Base-by-base conservation (phyloP, 1,140 invertebrate species). In the Drosophila baimaii region DNA sequence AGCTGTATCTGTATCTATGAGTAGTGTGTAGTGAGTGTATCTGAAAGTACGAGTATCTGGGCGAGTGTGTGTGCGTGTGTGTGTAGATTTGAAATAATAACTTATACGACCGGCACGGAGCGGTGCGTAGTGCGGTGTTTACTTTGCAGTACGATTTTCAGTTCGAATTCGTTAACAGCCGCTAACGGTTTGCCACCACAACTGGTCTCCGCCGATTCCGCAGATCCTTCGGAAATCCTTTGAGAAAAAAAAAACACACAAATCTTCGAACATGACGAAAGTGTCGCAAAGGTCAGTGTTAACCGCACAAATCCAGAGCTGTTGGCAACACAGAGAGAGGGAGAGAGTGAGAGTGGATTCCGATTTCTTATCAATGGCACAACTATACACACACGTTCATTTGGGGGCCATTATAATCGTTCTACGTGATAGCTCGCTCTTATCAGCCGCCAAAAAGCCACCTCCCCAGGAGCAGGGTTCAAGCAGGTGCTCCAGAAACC, bases 101-200 rank as follows among this genome's bases (percentile, higher is more conserved):
- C 84, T 89, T 79, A 89, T 89, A 81, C 80, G 84, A 78, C 84
- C 77, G 84, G 55, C 70, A 73, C 65, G 49, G 39, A 25, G 52
- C 68, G 68, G 68, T 71, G 68, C 68, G 61, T 63, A 83, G 80
- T 70, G 73, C 79, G 65, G 64, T 89, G 81, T 90, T 90, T 89
- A 89, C 85, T 70, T 74, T 71, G 58, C 72, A 63, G 46, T 54
- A 54, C 51, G 61, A 64, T 74, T 74, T 83, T 88, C 84, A 89
- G 84, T 89, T 68, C 41, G 80, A 73, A 75, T 89, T 89, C 81
- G 85, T 84, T 81, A 89, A 89, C 77, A 85, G 80, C 58, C 85
- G 85, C 84, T 90, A 89, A 90, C 84, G 84, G 84, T 90, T 90
- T 89, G 69, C 61, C 58, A 25, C 35, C 25, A 23, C 17, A 17